Percentiles rank a stretch among this genome's conserved stretches.
Conservation (phyloP, 2,113 vertebrate genomes). For the Phylloscopus trochiloides region DNA sequence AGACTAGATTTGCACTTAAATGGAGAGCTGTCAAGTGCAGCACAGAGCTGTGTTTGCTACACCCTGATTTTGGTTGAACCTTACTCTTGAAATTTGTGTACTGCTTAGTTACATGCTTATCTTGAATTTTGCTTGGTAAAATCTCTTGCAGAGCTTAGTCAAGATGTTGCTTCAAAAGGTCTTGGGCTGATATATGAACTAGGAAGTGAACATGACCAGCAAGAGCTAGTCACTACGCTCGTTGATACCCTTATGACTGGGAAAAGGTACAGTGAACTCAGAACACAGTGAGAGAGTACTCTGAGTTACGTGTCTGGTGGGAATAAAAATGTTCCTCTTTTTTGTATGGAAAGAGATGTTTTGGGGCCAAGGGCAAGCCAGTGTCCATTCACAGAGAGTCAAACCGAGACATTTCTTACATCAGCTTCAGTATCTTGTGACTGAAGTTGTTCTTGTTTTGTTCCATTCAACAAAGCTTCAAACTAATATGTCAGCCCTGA, state of each 20-base stretch:
- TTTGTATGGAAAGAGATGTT: background rate
- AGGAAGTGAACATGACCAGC: slow-evolving; percentile 91
- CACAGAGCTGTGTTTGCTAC: background rate
- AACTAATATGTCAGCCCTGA: background rate
- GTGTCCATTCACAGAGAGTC: background rate
- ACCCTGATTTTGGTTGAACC: background rate
- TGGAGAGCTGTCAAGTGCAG: background rate
- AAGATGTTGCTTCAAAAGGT: slow-evolving; percentile 96
- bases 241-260: slow-evolving; percentile 98
- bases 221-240: slow-evolving; percentile 91
- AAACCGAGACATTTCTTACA: background rate
- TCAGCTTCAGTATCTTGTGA: background rate
- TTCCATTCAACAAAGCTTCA: background rate
- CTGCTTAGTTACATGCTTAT: background rate
- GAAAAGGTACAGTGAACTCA: slow-evolving; percentile 82
- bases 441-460: background rate
- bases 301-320: background rate
- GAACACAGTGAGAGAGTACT: background rate
- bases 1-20: background rate
- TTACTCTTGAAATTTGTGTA: background rate
- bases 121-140: slow-evolving; percentile 6
- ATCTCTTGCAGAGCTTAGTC: slow-evolving; percentile 87
- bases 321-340: background rate
- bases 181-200: slow-evolving; percentile 96
- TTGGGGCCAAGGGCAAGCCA: background rate